phyloP scores from a whole-genome alignment of 2,113 vertebrate genomes.

The Chloropsis cyanopogon region DNA sequence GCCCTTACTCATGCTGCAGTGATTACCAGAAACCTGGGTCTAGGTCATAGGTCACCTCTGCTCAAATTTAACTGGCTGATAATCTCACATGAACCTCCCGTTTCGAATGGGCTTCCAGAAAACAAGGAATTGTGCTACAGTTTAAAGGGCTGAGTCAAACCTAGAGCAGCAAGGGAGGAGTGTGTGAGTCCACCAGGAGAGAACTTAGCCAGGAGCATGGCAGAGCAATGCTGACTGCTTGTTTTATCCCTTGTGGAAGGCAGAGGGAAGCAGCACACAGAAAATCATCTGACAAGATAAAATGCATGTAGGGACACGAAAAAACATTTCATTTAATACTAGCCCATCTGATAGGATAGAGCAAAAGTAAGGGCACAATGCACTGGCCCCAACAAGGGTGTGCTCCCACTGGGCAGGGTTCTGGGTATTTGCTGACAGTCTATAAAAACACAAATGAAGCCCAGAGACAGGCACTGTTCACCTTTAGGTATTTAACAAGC shows the following conservation, averaged over 20 bases:
- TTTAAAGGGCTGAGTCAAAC: background rate
- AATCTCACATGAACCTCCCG: background rate
- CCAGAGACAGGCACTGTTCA: constrained; percentile 45
- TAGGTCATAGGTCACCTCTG: background rate
- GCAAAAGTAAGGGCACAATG: background rate
- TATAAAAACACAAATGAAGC: background rate
- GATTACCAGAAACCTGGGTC: background rate
- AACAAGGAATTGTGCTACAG: background rate
- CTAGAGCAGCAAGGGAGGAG: background rate
- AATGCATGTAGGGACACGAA: background rate
- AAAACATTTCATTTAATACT: background rate
- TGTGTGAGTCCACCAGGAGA: background rate
- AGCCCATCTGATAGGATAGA: background rate
- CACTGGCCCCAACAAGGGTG: rapidly evolving
- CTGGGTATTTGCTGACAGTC: background rate
- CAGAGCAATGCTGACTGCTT: background rate
- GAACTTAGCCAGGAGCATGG: background rate
- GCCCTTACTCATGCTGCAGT: background rate
- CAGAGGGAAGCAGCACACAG: background rate
- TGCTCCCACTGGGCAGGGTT: background rate
- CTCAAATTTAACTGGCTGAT: background rate
- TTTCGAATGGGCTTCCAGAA: background rate
- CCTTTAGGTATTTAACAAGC: constrained; percentile 95
- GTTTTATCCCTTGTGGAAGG: background rate
- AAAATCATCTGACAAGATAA: background rate